phyloP scores from a whole-genome alignment of 2,113 vertebrate genomes.

The Brachyistius frenatus region DNA sequence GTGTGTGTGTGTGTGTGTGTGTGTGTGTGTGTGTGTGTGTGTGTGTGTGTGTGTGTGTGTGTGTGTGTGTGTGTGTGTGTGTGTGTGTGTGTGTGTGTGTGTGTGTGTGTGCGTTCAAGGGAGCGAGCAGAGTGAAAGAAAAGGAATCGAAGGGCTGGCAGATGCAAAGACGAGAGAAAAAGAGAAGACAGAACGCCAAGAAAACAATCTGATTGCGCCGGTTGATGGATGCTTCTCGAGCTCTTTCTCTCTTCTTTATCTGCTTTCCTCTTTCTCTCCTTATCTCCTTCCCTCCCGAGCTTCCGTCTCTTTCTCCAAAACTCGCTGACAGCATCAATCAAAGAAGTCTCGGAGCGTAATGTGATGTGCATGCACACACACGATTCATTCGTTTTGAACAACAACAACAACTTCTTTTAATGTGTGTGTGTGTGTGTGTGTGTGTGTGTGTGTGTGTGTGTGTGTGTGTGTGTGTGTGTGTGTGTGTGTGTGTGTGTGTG shows the following conservation, averaged over 20 bases:
- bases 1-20: background rate
- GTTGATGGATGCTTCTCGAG: conserved; percentile 74
- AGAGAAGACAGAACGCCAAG: conserved; percentile 51
- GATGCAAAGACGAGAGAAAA: conserved; percentile 48
- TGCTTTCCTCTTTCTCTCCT: conserved; percentile 57
- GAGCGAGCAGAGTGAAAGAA: conserved; percentile 32
- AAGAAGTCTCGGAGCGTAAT: conserved; percentile 44
- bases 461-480: no score
- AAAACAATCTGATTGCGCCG: conserved; percentile 75
- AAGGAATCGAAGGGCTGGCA: conserved; percentile 48
- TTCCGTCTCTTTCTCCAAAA: conserved; percentile 51
- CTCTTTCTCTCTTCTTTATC: conserved; percentile 72
- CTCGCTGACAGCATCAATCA: conserved; percentile 80
- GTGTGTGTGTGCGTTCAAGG: background rate
- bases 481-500: no score
- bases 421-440: background rate
- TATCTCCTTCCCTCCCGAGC: conserved; percentile 51
- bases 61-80: no score
- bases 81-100: no score
- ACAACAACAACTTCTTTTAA: conserved; percentile 52
- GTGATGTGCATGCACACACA: background rate
- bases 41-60: background rate
- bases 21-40: no score
- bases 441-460: no score
- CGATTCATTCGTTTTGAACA: conserved; percentile 47